Evolutionary conservation across 2,113 vertebrate genomes (phyloP).

Genomic region (Cyprinodon variegatus): DNA sequence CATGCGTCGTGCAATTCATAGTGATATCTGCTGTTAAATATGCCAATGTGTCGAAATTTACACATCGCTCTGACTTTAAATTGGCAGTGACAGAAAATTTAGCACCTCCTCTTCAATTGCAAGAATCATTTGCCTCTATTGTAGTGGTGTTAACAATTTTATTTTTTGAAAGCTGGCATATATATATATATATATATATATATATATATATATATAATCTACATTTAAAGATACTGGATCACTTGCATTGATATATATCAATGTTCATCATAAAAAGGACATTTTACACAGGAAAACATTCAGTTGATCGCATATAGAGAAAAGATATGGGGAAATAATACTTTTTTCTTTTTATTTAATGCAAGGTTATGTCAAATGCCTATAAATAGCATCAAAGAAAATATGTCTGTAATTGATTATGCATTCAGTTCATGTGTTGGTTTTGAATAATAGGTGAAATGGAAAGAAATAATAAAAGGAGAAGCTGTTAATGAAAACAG

Average conservation of each 20-base stretch:
- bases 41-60: conserved; percentile 56
- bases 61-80: conserved; percentile 57
- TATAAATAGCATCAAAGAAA: conserved; percentile 2
- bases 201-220: too few relatives aligned
- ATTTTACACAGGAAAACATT: not conserved
- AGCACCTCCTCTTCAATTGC: conserved; percentile 48
- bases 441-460: conserved; percentile 1
- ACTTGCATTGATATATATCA: not conserved
- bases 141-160: conserved; percentile 40
- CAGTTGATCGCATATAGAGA: not conserved
- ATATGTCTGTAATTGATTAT: not conserved
- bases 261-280: not conserved
- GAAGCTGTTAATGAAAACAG: conserved; percentile 31
- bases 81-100: conserved; percentile 63
- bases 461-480: conserved; percentile 5
- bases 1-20: conserved; percentile 38
- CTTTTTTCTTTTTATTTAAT: conserved; percentile 6
- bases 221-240: conserved; percentile 21
- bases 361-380: not conserved
- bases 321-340: not conserved
- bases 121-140: conserved; percentile 27
- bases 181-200: not conserved
- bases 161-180: conserved; percentile 16
- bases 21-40: conserved; percentile 38
- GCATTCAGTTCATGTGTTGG: not conserved